Conservation (phyloP, 2,797 vertebrate species). For the Bufotes viridis region DNA sequence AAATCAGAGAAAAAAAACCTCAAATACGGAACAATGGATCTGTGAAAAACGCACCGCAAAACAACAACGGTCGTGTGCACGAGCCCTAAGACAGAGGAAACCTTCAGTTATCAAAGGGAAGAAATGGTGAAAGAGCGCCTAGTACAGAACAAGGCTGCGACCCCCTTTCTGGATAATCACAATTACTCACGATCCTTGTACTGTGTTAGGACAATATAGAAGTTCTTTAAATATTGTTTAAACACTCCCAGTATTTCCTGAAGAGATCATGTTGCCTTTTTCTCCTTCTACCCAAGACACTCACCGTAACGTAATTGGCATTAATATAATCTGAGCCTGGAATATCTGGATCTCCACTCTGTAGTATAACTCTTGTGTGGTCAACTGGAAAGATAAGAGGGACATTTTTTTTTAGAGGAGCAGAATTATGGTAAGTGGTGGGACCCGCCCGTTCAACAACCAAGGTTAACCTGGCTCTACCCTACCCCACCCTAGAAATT, state of each 20-base stretch:
- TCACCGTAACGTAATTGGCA: conserved; percentile 89
- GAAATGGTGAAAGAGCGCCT: not conserved
- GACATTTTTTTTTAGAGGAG: no score
- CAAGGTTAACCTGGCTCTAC: not conserved
- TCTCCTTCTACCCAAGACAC: conserved; percentile 43
- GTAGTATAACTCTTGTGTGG: conserved; percentile 88
- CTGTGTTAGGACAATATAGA: not conserved
- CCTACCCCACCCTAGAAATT: not conserved
- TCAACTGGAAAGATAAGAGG: conserved; percentile 79
- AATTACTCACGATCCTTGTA: not conserved
- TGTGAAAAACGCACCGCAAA: no score
- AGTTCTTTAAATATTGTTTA: not conserved
- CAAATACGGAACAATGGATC: no score
- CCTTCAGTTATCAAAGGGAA: not conserved
- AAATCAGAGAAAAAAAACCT: no score
- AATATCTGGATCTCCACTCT: conserved; percentile 77
- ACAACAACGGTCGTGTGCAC: no score
- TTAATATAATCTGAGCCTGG: conserved; percentile 96
- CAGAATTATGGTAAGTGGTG: not conserved
- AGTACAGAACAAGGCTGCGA: not conserved
- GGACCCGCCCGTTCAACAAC: not conserved
- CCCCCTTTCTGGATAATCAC: not conserved
- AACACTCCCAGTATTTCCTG: not conserved
- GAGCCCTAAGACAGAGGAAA: no score
- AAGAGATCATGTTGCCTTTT: not conserved